These are phyloP conservation scores for Baronia brevicornis DNA, from an alignment of 2,888 invertebrate species.

Conservation along the genomic window DNA sequence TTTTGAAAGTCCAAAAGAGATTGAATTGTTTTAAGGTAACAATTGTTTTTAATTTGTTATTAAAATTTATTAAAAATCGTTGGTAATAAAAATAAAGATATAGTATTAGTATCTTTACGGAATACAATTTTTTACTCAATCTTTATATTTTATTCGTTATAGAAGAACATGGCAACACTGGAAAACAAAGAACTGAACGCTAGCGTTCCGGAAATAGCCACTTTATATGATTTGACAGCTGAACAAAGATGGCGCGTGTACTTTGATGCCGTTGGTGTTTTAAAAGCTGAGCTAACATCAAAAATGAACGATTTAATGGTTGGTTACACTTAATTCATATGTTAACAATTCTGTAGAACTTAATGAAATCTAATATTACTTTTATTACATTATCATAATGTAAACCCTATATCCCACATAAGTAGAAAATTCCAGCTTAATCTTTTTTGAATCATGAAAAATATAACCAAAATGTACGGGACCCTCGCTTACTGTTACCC, in stretches of 20 bases:
- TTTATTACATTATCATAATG: too few species aligned
- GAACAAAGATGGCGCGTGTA: slow-evolving; percentile 55
- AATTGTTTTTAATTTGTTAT: slow-evolving; percentile 3
- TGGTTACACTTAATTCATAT: slow-evolving; percentile 17
- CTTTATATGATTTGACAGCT: slow-evolving; percentile 33
- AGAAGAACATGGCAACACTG: slow-evolving; percentile 34
- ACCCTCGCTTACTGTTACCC: too few species aligned
- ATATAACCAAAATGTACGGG: too few species aligned
- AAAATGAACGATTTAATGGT: slow-evolving; percentile 51
- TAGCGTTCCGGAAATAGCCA: slow-evolving; percentile 20
- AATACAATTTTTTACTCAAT: background rate
- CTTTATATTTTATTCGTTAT: slow-evolving; percentile 17
- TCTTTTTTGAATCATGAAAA: too few species aligned
- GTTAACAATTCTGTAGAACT: background rate
- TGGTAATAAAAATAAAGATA: too few species aligned
- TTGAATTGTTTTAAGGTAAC: slow-evolving; percentile 53
- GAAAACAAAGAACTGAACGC: background rate
- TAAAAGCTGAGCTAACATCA: slow-evolving; percentile 36
- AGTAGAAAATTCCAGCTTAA: too few species aligned
- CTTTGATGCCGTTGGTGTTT: slow-evolving; percentile 29
- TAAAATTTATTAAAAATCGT: slow-evolving; percentile 3
- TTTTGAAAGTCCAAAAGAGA: slow-evolving; percentile 37
- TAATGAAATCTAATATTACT: too few species aligned
- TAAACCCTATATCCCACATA: too few species aligned
- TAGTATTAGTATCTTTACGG: too few species aligned